phyloP scores from a whole-genome alignment of 2,888 invertebrate genomes.

The Troides oblongomaculatus region DNA sequence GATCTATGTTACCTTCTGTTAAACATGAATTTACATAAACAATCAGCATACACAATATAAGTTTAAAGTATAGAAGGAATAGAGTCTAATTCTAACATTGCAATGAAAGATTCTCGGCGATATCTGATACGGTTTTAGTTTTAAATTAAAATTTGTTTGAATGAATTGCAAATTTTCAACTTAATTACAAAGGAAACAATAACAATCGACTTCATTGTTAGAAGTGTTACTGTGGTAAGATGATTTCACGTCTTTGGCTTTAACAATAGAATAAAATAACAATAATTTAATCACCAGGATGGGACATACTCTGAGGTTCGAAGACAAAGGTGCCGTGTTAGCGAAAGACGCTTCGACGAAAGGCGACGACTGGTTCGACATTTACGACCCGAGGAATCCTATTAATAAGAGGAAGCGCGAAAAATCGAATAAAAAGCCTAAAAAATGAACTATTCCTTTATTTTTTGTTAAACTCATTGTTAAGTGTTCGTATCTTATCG shows the following conservation, averaged over 20 bases:
- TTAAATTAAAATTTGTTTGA: slow-evolving; percentile 7
- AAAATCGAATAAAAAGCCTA: slow-evolving; percentile 51
- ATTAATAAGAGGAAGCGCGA: slow-evolving; percentile 94
- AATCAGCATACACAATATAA: background rate
- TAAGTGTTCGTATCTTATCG: background rate
- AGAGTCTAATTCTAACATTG: background rate
- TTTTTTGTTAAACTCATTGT: slow-evolving; percentile 12
- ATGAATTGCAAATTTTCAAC: slow-evolving; percentile 9
- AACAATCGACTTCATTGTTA: slow-evolving; percentile 8
- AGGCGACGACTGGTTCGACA: slow-evolving; percentile 97
- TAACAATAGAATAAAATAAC: slow-evolving; percentile 12
- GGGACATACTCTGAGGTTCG: slow-evolving; percentile 83
- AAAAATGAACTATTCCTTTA: slow-evolving; percentile 46
- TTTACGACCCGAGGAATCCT: slow-evolving; percentile 97
- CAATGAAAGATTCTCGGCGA: background rate
- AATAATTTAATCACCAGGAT: slow-evolving; percentile 69
- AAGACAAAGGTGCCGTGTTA: slow-evolving; percentile 84
- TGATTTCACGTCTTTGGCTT: slow-evolving; percentile 9
- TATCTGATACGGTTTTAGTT: slow-evolving; percentile 4
- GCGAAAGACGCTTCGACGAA: slow-evolving; percentile 96
- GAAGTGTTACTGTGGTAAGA: slow-evolving; percentile 1
- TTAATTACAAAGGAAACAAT: slow-evolving; percentile 12
- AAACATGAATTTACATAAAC: background rate
- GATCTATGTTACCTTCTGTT: background rate
- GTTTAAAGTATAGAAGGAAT: background rate